These are phyloP conservation scores for Anarrhichthys ocellatus DNA, from an alignment of 2,113 vertebrate species.

Conservation along the genomic window DNA sequence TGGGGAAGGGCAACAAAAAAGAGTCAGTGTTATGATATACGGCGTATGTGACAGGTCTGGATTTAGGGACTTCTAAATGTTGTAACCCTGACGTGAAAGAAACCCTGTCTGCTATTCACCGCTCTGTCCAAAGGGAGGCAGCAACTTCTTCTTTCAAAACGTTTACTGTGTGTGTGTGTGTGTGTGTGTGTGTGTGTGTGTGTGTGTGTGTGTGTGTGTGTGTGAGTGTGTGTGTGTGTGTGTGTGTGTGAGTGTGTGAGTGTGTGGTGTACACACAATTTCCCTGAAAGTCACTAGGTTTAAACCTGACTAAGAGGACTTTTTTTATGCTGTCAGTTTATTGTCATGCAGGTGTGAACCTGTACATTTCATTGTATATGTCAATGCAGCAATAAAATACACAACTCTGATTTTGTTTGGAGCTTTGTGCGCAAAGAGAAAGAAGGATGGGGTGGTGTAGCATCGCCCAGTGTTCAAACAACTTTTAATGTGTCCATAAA, in stretches of 20 bases:
- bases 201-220: background rate
- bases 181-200: background rate
- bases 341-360: background rate
- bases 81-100: slow-evolving; percentile 26
- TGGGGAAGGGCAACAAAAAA: background rate
- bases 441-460: background rate
- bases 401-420: background rate
- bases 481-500: slow-evolving; percentile 35
- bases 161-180: background rate
- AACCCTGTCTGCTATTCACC: slow-evolving; percentile 32
- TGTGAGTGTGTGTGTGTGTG: background rate
- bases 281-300: background rate
- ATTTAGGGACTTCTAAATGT: background rate
- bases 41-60: background rate
- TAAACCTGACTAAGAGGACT: background rate
- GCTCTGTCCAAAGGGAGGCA: slow-evolving; percentile 57
- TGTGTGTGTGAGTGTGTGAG: background rate
- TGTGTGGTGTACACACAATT: background rate
- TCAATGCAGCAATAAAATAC: background rate
- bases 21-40: slow-evolving; percentile 5
- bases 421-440: background rate
- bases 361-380: background rate
- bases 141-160: slow-evolving; percentile 23
- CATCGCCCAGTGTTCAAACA: slow-evolving; percentile 26
- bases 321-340: background rate